Base-by-base conservation (phyloP, 2,113 vertebrate species). In the Vireo altiloquus region DNA sequence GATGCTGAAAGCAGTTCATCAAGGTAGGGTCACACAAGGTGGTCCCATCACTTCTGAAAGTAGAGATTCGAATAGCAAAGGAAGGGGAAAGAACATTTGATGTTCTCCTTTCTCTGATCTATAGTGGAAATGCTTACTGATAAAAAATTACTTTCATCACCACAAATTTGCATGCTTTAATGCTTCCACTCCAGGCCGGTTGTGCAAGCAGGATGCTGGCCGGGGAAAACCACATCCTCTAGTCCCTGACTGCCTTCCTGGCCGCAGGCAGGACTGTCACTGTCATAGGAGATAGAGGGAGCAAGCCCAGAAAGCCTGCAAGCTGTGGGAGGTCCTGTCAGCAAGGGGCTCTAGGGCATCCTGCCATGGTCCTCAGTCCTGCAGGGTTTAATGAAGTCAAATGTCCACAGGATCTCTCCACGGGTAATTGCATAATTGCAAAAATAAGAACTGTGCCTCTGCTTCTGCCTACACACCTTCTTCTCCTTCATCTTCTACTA, bases 401-500 rank as follows among this genome's bases (percentile, higher is more conserved):
- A 92, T 28, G 33, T 24, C 64, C 76, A 63, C 35, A 54, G 57
- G 64, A 37, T 35, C 64, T 10, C 68, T 74, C 71, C 1, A 0
- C 1, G 20, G 59, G 13, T 87, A 53, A 88, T 72, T 82, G 61
- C 19, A 9, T 68, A 64, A 61, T 53, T 86, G n/a, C 57, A 44
- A 75, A 91, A 84, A 72, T 13, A 44, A 15, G 59, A 94, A 80
- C 33, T 77, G 46, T 56, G 40, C 35, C 74, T 87, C 81, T 91
- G 44, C 52, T 82, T 57, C 61, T 79, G 82, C 82, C 87, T 85
- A 61, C 66, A 44, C 2, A 1, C 40, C 25, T 74, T 88, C 46
- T 28, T 72, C 33, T 82, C 46, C 54, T 86, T 65, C 63, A 40
- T 65, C 90, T 33, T 19, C 4, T 70, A 69, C 66, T 46, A 27